Base-by-base conservation (phyloP, 2,797 vertebrate genomes). In the Lithobates sylvaticus region DNA sequence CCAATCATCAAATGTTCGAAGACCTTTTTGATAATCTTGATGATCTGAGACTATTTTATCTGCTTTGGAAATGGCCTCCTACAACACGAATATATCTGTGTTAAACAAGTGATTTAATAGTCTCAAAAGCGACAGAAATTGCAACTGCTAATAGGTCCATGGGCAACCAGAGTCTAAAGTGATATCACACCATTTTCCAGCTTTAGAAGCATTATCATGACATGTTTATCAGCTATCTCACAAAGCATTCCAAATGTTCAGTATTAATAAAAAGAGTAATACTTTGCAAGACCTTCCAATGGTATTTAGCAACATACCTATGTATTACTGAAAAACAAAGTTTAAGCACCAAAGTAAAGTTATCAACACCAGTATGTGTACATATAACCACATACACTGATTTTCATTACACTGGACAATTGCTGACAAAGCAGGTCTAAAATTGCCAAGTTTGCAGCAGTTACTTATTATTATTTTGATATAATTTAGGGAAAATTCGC, bases 1-100 rank as follows among this genome's bases (percentile, higher is more conserved):
- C 98, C 98, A 99, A 84, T 95, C 93, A 91, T 99, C 97, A 93
- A 99, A 99, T 65, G 94, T 91, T 86, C 98, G 97, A 39, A 99
- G 89, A 15, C 95, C 95, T 79, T 95, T 94, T 91, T 99, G 98
- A 90, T 99, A 99, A 34, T 97, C 96, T 90, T 98, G 96, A 87
- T 99, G 98, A 80, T 96, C 94, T 82, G 94, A 91, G 79, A 99
- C 96, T 68, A 97, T 89, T 83, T 95, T 96, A 92, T 98, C 98
- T 64, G 94, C 95, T 89, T 96, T 98, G 71, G 90, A 90, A 76
- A 98, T 96, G 18, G 95, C 93, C 87, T 96, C 96, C 98, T 99
- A 54, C 34, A 5, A 39, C 78, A 36, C n/a, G 27, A 6, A 71
- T 61, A 61, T 61, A 61, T 61, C 21, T 61, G 1, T 7, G 21